A percentile compares a stretch with the other conserved stretches of the same genome.
phyloP scores from a whole-genome alignment of 1,140 invertebrate genomes.

The Macrobrachium rosenbergii region DNA sequence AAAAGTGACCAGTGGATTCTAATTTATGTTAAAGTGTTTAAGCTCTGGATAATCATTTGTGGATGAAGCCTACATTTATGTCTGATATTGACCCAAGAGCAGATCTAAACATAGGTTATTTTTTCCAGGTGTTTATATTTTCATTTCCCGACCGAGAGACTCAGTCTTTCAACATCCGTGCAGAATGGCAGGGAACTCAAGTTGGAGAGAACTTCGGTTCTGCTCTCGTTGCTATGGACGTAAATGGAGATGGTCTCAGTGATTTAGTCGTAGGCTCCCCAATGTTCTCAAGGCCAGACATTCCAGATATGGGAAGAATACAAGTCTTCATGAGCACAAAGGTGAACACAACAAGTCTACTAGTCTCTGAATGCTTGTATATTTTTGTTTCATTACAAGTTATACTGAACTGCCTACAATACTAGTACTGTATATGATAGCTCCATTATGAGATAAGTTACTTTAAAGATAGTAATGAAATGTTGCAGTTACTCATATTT shows the following conservation, averaged over 20 bases:
- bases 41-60: too few relatives aligned
- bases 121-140: constrained; percentile 69
- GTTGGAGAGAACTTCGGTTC: constrained; percentile 85
- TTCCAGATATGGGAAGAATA: constrained; percentile 75
- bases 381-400: too few relatives aligned
- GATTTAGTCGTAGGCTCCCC: constrained; percentile 86
- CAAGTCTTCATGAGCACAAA: constrained; percentile 74
- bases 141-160: constrained; percentile 65
- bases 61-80: too few relatives aligned
- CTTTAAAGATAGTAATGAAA: too few relatives aligned
- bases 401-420: too few relatives aligned
- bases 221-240: constrained; percentile 77
- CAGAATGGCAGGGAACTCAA: constrained; percentile 74
- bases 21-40: too few relatives aligned
- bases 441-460: too few relatives aligned
- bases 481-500: too few relatives aligned
- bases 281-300: constrained; percentile 71
- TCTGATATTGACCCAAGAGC: too few relatives aligned
- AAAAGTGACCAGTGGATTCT: too few relatives aligned
- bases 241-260: constrained; percentile 79
- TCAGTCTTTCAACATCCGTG: constrained; percentile 66
- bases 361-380: too few relatives aligned
- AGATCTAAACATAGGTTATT: not conserved
- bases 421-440: too few relatives aligned
- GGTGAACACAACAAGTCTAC: constrained; percentile 14